Base-by-base conservation (phyloP, 2,888 invertebrate species). In the Rhodophaea formosa region DNA sequence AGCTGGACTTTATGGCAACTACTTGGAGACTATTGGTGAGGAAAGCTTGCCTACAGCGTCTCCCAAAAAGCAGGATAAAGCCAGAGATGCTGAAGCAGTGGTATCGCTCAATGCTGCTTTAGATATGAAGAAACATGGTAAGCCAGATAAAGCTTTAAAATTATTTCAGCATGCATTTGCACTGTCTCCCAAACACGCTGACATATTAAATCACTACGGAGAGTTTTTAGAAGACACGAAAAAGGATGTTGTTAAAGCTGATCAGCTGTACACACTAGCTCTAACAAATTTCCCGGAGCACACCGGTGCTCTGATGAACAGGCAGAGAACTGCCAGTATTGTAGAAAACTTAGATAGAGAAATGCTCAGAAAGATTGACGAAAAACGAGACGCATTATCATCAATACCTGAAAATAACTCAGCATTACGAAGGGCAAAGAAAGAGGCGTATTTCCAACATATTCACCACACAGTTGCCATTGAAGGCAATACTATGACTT, bases 401-500 rank as follows among this genome's bases (percentile, higher is more conserved):
- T 94, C 94, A 5, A 95, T 98, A 73, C 97, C 98, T 15, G 95
- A 96, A 64, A 93, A 93, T 44, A 95, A 95, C 80, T 93, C 95
- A 0, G 96, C 97, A 6, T 88, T 98, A 66, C 92, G 97, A 55
- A 93, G 97, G 72, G 96, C 97, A 3, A 98, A 98, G 76, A 97
- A 96, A 77, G 98, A 99, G 83, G 97, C 97, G 1, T 99, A 98
- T 82, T 98, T 97, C 80, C 94, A 96, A 75, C 98, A 99, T 78
- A 97, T 99, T 62, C 98, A 98, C 83, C 99, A 99, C 77, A 98
- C 98, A 0, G 98, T 98, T 16, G 99, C 97, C 23, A 98, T 99
- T 65, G 99, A 99, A 88, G 99, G 99, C 0, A 99, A 99, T 78
- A 99, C 99, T 0, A 97, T 99, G 95, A 96, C 97, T 2, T 90